A percentile compares a stretch with the other conserved stretches of the same genome.
Conservation (phyloP, 2,797 vertebrate species). For the Siniperca undulata region DNA sequence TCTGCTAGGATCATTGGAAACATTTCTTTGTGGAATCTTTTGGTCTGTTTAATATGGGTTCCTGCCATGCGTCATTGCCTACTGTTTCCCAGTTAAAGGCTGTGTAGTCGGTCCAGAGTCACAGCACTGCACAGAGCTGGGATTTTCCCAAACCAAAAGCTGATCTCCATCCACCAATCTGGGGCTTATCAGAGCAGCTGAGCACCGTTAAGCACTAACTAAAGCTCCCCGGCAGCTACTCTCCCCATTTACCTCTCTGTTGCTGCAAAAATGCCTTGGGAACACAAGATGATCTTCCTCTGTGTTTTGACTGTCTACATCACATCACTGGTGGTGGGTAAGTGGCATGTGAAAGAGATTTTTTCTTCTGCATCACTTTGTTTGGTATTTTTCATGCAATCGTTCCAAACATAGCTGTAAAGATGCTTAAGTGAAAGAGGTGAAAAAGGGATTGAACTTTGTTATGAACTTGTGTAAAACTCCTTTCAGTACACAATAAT, state of each 20-base stretch:
- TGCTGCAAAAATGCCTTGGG: slow-evolving; percentile 63
- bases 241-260: slow-evolving; percentile 3
- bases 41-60: slow-evolving; percentile 38
- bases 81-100: slow-evolving; percentile 38
- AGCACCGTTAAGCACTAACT: slow-evolving; percentile 34
- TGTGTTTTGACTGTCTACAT: slow-evolving; percentile 50
- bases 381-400: background rate
- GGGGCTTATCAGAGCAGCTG: slow-evolving; percentile 43
- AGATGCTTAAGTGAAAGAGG: background rate
- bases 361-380: background rate
- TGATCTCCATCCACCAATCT: slow-evolving; percentile 43
- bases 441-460: background rate
- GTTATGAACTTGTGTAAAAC: background rate
- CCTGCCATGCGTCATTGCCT: slow-evolving; percentile 18
- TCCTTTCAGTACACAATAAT: background rate
- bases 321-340: slow-evolving; percentile 62
- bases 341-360: slow-evolving; percentile 36
- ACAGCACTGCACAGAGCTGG: slow-evolving; percentile 37
- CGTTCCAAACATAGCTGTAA: background rate
- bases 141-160: slow-evolving; percentile 52
- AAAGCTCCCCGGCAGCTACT: slow-evolving; percentile 26
- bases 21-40: background rate
- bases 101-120: slow-evolving; percentile 24
- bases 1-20: slow-evolving; percentile 3
- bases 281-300: slow-evolving; percentile 51